phyloP scores from a whole-genome alignment of 1,140 invertebrate genomes.

The Eufriesea mexicana region DNA sequence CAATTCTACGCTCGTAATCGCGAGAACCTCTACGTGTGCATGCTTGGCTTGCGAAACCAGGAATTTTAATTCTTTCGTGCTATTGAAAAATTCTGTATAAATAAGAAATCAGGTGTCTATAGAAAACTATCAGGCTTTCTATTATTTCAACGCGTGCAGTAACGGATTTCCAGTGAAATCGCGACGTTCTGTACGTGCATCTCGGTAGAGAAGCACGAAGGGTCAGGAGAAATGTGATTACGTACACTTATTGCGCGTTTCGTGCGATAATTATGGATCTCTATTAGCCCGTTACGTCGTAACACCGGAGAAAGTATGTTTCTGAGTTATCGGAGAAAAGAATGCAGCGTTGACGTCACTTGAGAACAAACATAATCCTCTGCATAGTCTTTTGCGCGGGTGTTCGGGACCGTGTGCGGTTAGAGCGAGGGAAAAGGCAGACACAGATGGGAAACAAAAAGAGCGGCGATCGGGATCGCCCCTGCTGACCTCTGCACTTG shows the following conservation, averaged over 20 bases:
- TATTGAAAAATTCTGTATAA: background rate
- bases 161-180: background rate
- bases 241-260: slow-evolving; percentile 24
- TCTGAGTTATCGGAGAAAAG: slow-evolving; percentile 23
- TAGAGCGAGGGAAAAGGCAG: background rate
- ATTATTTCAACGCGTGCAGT: too few species aligned
- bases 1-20: slow-evolving; percentile 26
- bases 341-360: slow-evolving; percentile 11
- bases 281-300: slow-evolving; percentile 2
- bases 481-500: background rate
- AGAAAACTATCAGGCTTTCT: background rate
- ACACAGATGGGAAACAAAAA: too few species aligned
- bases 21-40: background rate
- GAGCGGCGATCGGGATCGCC: background rate
- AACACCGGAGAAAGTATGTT: slow-evolving; percentile 30
- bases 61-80: background rate
- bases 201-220: background rate
- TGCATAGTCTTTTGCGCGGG: background rate
- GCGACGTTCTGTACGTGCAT: background rate
- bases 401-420: too few species aligned
- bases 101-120: too few species aligned
- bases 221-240: slow-evolving; percentile 5
- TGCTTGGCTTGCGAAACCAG: background rate
- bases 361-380: background rate
- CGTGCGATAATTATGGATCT: slow-evolving; percentile 30